Evolutionary conservation across 2,888 invertebrate genomes (phyloP).

Genomic region (Tiliacea aurago): DNA sequence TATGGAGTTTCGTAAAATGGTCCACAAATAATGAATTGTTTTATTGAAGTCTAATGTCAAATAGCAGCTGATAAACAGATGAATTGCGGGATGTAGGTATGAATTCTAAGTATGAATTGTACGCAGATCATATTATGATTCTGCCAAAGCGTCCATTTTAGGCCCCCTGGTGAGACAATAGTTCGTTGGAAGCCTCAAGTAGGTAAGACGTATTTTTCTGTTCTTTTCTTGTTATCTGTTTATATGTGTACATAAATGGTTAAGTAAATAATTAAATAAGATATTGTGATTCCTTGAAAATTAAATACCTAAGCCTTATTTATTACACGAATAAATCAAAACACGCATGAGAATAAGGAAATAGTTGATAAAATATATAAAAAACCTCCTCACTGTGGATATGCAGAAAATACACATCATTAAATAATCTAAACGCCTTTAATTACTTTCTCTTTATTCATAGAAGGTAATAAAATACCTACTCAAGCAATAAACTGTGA

Average conservation of each 20-base stretch:
- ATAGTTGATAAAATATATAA: not conserved
- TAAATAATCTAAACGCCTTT: not conserved
- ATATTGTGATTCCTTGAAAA: not conserved
- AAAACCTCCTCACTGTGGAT: not conserved
- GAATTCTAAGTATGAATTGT: too few species aligned
- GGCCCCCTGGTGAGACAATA: not conserved
- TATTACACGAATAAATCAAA: not conserved
- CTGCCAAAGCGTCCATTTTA: too few species aligned
- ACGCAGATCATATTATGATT: too few species aligned
- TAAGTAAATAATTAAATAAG: too few species aligned
- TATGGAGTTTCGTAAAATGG: too few species aligned
- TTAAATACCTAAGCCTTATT: not conserved
- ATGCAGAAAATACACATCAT: conserved; percentile 6
- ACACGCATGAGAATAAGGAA: not conserved
- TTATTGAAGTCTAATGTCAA: too few species aligned
- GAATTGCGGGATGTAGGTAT: too few species aligned
- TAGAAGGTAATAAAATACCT: conserved; percentile 31
- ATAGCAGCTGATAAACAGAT: too few species aligned
- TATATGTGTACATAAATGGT: too few species aligned
- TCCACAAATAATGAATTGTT: too few species aligned
- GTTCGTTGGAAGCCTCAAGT: not conserved
- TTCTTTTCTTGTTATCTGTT: too few species aligned
- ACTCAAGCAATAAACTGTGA: conserved; percentile 17
- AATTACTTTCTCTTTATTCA: conserved; percentile 46
- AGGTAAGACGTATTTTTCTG: too few species aligned